These are phyloP conservation scores for Boulengeromyrus knoepffleri DNA, from an alignment of 2,113 vertebrate species.

Conservation along the genomic window DNA sequence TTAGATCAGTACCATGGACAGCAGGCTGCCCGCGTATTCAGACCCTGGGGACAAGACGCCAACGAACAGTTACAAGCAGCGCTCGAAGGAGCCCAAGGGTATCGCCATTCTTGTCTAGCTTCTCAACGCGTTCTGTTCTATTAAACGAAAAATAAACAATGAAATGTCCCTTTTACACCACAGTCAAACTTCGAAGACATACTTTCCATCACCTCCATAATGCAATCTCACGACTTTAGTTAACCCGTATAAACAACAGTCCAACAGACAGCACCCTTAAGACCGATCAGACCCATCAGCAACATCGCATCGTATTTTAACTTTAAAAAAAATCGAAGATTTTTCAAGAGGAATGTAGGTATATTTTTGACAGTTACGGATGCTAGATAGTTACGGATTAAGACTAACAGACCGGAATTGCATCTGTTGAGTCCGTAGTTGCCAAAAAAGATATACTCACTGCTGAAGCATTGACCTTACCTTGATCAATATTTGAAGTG, in stretches of 20 bases:
- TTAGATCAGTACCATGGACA: constrained; percentile 26
- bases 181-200: constrained; percentile 4
- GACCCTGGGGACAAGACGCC: neutral
- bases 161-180: neutral
- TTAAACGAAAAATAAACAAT: neutral
- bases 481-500: constrained; percentile 34
- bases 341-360: neutral
- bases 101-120: neutral
- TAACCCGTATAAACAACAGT: neutral
- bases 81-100: neutral
- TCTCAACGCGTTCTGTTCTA: neutral
- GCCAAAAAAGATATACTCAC: neutral
- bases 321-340: neutral
- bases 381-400: neutral
- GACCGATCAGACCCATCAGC: neutral
- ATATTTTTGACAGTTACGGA: neutral
- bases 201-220: neutral
- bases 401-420: neutral
- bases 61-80: neutral
- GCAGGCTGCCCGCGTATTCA: neutral
- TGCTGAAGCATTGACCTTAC: constrained; percentile 27
- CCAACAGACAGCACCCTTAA: neutral
- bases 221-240: neutral
- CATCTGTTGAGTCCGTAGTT: neutral
- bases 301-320: neutral